These are phyloP conservation scores for Spea hammondii DNA, from an alignment of 2,797 vertebrate genomes.

Conservation along the genomic window DNA sequence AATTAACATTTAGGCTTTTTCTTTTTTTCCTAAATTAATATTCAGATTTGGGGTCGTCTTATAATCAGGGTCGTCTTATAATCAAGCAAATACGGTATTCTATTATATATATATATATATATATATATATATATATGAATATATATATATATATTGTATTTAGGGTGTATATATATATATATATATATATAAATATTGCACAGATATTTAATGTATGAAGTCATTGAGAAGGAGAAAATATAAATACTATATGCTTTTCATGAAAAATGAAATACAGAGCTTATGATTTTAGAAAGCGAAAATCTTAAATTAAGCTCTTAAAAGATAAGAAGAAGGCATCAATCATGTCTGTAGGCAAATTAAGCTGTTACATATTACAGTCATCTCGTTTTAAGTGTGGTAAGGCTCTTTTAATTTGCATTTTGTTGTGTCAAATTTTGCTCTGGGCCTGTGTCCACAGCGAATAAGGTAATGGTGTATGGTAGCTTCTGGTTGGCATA, in stretches of 20 bases:
- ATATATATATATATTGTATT: too few relatives aligned
- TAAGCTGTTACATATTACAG: constrained; percentile 72
- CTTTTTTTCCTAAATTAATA: too few relatives aligned
- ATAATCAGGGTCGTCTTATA: too few relatives aligned
- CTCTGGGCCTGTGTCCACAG: constrained; percentile 79
- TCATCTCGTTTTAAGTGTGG: constrained; percentile 78
- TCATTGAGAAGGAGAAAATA: constrained; percentile 38
- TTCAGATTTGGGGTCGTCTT: too few relatives aligned
- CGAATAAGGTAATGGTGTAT: constrained; percentile 74
- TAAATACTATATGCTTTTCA: constrained; percentile 19
- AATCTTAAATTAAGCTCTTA: constrained; percentile 56
- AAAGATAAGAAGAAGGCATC: constrained; percentile 61
- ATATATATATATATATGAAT: too few relatives aligned
- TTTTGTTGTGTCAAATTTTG: constrained; percentile 74
- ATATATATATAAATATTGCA: too few relatives aligned
- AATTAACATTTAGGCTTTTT: too few relatives aligned
- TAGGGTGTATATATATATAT: too few relatives aligned
- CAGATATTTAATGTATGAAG: constrained; percentile 7
- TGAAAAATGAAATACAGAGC: constrained; percentile 56
- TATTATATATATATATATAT: too few relatives aligned
- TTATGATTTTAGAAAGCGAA: constrained; percentile 51
- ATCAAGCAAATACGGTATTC: too few relatives aligned
- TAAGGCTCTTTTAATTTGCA: constrained; percentile 81
- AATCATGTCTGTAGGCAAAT: constrained; percentile 73
- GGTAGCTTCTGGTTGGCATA: constrained; percentile 71